Evolutionary conservation across 2,113 vertebrate genomes (phyloP).

Genomic region (Spilogale gracilis): DNA sequence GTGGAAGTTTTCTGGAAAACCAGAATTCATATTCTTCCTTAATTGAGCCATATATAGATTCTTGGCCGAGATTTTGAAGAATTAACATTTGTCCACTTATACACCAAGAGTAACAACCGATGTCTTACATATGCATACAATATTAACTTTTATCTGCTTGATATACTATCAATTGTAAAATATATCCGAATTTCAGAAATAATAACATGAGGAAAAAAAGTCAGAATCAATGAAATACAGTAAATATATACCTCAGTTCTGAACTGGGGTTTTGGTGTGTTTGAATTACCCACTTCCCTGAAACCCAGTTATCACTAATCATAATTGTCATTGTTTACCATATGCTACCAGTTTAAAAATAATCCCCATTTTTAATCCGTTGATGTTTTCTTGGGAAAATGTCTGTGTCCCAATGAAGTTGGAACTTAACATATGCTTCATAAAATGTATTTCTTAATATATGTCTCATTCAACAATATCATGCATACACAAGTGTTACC

Average conservation of each 20-base stretch:
- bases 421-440: neutral
- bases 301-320: neutral
- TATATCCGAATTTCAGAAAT: neutral
- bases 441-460: neutral
- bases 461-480: neutral
- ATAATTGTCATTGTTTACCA: neutral
- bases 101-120: neutral
- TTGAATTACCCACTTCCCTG: neutral
- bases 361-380: neutral
- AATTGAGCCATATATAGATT: neutral
- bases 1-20: neutral
- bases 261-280: neutral
- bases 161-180: neutral
- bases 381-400: neutral
- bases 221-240: neutral
- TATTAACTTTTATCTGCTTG: neutral
- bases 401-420: neutral
- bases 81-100: neutral
- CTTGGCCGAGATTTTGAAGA: neutral
- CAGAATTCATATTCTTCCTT: neutral
- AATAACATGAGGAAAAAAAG: neutral
- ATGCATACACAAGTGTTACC: neutral
- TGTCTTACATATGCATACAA: neutral
- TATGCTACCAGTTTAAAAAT: neutral
- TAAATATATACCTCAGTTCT: neutral